Base-by-base conservation (phyloP, 2,797 vertebrate genomes). In the Pelodytes ibericus region DNA sequence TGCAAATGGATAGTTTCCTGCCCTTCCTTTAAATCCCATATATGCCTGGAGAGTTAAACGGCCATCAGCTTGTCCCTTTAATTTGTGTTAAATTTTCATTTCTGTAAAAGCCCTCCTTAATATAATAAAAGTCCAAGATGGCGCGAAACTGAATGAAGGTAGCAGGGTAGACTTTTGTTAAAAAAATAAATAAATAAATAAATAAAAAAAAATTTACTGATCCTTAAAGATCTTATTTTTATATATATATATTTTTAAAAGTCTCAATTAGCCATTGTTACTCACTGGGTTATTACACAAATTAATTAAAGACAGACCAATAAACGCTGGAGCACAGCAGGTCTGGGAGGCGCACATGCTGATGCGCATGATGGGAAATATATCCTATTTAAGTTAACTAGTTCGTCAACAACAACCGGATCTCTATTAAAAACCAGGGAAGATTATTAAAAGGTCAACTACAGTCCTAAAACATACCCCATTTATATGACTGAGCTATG, bases 251-350 rank as follows among this genome's bases (percentile, higher is more conserved):
- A 16, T 72, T 71, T 75, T 81, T 74, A 80, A 84, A 84, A 83
- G 81, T 84, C 84, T 88, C 87, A 88, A 89, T 90, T 87, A 89
- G 88, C 84, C 82, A 82, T 86, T 76, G 33, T 86, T 86, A 81
- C 76, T 83, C 83, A 75, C 85, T 80, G 86, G 84, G 82, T 83
- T 84, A 82, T 87, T 86, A 83, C 83, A 83, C 86, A 82, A 84
- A 87, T 89, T 85, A 87, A 89, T 88, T 90, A 88, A 86, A 81
- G 75, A 63, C 75, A 22, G 78, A 75, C 85, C 82, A 85, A 82
- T 85, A 84, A 87, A 74, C 66, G 77, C 80, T 30, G n/a, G 39
- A 0, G 73, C 77, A 73, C 67, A 16, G 31, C 72, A 71, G 68
- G 79, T 80, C 81, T 61, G 58, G 31, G 65, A 56, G 79, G 36